Evolutionary conservation across 2,797 vertebrate species (phyloP), one percentile per base, ranked within the genome.

Genomic region (Danio albolineatus): DNA sequence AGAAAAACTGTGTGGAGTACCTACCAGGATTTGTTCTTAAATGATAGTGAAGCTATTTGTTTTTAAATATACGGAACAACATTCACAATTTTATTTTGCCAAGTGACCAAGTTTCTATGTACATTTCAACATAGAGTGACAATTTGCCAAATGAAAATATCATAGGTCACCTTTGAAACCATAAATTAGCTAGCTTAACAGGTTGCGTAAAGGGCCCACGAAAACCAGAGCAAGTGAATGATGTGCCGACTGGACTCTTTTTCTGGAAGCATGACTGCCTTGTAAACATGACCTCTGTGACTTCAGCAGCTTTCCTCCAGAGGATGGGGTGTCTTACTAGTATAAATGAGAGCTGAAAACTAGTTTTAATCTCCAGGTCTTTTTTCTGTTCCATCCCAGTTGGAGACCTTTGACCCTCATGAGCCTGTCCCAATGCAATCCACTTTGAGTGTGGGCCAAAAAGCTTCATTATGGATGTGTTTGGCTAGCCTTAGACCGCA

Each of bases 391-490:
- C 10, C 21, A 38, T 60, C n/a, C 16, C 16, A 54, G 28, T 54
- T 38, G 7, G 10, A 53, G 61, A 73, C 51, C 10, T 66, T 21
- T 54, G 49, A 66, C 60, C 17, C 28, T 13, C 44, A 53, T 38
- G 46, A 49, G 60, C 12, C 16, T 57, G 39, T 46, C 78, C 60
- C 39, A 54, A 19, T 44, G 17, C 14, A 49, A n/a, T 71, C 38
- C 38, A 43, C 59, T 64, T 14, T 62, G 57, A 64, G 38, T 73
- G 76, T 83, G 61, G 79, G 43, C 46, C 46, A 71, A 60, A 81
- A 73, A 72, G 43, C 41, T 60, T 74, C 78, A 79, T 84, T 86
- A 88, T 88, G 84, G 84, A 86, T 79, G 80, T 88, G 73, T 85
- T 81, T 64, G 80, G 71, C 81, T 66, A 57, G 76, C 62, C 51